These are phyloP conservation scores for Drosophila atripex DNA, from an alignment of 2,888 invertebrate genomes.

Conservation along the genomic window DNA sequence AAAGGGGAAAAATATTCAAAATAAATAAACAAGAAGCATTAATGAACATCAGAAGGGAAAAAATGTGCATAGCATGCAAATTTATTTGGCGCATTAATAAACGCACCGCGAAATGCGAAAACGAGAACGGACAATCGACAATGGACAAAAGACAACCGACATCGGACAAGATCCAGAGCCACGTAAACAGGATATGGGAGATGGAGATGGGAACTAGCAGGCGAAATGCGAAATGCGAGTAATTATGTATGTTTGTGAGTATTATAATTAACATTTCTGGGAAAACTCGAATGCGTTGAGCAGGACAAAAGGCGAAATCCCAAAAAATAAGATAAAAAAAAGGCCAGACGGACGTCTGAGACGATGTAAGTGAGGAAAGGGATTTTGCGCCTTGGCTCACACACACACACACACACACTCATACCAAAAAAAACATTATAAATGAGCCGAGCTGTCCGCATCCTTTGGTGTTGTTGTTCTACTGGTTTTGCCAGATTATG, in stretches of 20 bases:
- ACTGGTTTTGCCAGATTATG: constrained; percentile 79
- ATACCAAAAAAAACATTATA: constrained; percentile 51
- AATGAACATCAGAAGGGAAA: constrained; percentile 24
- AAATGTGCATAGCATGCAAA: constrained; percentile 73
- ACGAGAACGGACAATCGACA: constrained; percentile 46
- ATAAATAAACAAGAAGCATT: constrained; percentile 60
- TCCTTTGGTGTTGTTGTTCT: constrained; percentile 73
- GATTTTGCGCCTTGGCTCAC: constrained; percentile 73
- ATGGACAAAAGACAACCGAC: constrained; percentile 16
- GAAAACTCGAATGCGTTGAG: constrained; percentile 80
- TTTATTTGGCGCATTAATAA: constrained; percentile 75
- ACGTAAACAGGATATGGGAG: constrained; percentile 72
- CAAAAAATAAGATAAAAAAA: constrained; percentile 55
- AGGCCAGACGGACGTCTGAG: constrained; percentile 50
- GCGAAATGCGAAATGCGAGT: constrained; percentile 62
- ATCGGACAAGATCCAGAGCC: constrained; percentile 37
- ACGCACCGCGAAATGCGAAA: constrained; percentile 46
- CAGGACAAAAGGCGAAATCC: constrained; percentile 70
- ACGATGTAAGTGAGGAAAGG: constrained; percentile 59
- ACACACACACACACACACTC: constrained; percentile 52
- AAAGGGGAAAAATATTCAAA: constrained; percentile 33
- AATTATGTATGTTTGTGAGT: constrained; percentile 77
- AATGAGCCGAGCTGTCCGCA: constrained; percentile 64
- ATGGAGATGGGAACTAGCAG: constrained; percentile 28
- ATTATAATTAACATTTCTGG: constrained; percentile 83